Base-by-base conservation (phyloP, 2,888 invertebrate genomes). In the Byasa hedistus region DNA sequence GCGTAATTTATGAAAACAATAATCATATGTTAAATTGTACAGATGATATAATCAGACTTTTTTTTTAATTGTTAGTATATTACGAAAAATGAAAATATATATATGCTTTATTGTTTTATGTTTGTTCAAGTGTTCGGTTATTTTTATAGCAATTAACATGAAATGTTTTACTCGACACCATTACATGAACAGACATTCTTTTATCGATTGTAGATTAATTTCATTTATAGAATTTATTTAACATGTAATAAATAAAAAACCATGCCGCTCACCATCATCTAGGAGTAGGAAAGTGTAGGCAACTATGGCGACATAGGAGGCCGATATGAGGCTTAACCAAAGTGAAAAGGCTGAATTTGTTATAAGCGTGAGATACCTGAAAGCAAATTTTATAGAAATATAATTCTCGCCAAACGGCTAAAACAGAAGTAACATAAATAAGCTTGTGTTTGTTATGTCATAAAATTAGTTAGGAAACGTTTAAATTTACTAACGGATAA, bases 311-410 rank as follows among this genome's bases (percentile, higher is more conserved):
- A 95, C 91, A 73, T 95, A 95, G 1, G 82, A n/a, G 2, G 93
- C 89, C n/a, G 94, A 94, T 23, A 95, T 93, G 48, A 94, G 77
- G 74, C 94, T 94, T 71, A 95, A 82, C 89, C 94, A 94, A 65
- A 95, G 92, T 0, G 94, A 93, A 76, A 95, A 95, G 0, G 94
- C 92, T 51, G 93, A 93, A 71, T 93, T 93, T 10, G 93, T 89
- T 19, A 93, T 89, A 15, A 95, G 83, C 44, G 93, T 93, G 57
- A 95, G 79, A 75, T 93, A 95, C 92, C 92, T 92, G 80, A 7
- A 86, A 83, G 55, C 54, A 73, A 69, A 48, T 48, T 48, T 3
- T 48, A 48, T 48, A 48, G 48, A n/a, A 48, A 48, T n/a, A 48
- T 48, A n/a, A n/a, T n/a, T 8, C 4, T 3, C n/a, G 2, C 1